These are phyloP conservation scores for Branchinecta lindahli DNA, from an alignment of 1,140 invertebrate genomes.

Conservation along the genomic window DNA sequence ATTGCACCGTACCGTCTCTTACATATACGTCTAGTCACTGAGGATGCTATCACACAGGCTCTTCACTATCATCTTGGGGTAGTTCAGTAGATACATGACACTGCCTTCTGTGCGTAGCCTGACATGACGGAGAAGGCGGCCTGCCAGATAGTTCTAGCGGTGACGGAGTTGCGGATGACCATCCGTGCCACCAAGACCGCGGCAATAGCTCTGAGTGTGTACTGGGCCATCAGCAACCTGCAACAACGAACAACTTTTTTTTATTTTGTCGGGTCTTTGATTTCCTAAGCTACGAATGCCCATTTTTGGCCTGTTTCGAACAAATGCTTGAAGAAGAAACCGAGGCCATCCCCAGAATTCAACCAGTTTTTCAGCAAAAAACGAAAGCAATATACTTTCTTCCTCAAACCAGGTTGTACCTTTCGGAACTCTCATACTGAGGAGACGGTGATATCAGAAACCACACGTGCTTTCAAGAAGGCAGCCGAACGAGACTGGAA, in stretches of 20 bases:
- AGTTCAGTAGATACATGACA: no score
- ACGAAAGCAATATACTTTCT: neutral
- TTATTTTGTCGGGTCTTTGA: neutral
- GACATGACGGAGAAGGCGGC: neutral
- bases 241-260: neutral
- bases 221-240: neutral
- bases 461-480: no score
- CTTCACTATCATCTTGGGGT: no score
- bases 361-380: neutral
- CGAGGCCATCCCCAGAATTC: neutral
- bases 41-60: no score
- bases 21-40: no score
- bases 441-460: no score
- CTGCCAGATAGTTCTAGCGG: neutral
- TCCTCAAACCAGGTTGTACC: no score
- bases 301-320: neutral
- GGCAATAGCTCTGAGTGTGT: neutral
- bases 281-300: neutral
- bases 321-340: neutral
- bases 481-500: no score
- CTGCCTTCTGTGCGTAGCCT: neutral
- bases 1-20: no score
- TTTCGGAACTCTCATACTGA: no score
- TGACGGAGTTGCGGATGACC: neutral
- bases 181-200: neutral